Evolutionary conservation across 2,797 vertebrate genomes (phyloP), one percentile per base, ranked within the genome.

Genomic region (Rhyacichthys aspro): DNA sequence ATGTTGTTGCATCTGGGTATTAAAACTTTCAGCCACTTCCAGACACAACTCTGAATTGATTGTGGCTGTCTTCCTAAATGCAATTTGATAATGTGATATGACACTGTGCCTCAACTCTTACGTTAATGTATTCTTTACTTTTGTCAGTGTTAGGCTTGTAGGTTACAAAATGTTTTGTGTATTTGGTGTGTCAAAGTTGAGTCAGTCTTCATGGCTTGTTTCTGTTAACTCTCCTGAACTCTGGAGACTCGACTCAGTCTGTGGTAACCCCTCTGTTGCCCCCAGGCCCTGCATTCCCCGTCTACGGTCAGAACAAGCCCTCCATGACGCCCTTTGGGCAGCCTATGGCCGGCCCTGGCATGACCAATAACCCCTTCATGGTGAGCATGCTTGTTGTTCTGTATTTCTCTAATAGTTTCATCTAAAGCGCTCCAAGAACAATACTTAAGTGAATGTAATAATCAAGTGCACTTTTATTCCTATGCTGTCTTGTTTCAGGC

Each of bases 291-390:
- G 93, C 94, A 65, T 99, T 95, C 90, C 94, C 94, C 82, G 91
- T 95, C 28, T 98, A 98, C 66, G 93, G 91, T 83, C 96, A 95
- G 80, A 93, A 91, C 85, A 98, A 98, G 88, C 93, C 96, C 79
- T 93, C 95, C 76, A 94, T 96, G 79, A 93, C 91, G 47, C 92
- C 94, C 63, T 99, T 96, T 82, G 95, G 95, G 74, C 96, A 95
- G 88, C 85, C 86, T 3, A 92, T 95, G 87, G 83, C 92, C 82
- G 93, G 93, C 75, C 93, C 95, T 79, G 94, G 93, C 86, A 92
- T 98, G 79, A 92, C 95, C 90, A 97, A 92, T 92, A 99, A 99
- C 86, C 97, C 97, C 57, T 99, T 99, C 84, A 96, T 98, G 96
- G 97, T 98, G 77, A 95, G 93, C 58, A 67, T 67, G 60, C 12